A percentile compares a stretch with the other conserved stretches of the same genome.
Evolutionary conservation across 2,797 vertebrate species (phyloP).

Genomic region (Ciconia nigra): DNA sequence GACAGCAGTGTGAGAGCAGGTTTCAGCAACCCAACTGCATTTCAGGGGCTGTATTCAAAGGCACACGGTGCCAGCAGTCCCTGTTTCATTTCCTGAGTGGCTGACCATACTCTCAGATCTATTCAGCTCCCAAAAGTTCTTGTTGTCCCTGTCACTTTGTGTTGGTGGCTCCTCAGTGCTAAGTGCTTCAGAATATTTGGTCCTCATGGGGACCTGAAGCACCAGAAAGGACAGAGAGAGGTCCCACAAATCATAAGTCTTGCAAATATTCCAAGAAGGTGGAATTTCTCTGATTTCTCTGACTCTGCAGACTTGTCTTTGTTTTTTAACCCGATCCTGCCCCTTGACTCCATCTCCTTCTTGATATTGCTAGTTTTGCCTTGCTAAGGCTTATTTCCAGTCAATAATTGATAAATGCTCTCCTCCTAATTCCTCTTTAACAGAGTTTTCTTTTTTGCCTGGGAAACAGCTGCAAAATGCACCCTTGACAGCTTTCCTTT

Average conservation of each 20-base stretch:
- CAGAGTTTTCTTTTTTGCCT: background rate
- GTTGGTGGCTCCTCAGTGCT: background rate
- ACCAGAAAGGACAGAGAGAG: background rate
- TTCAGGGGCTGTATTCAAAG: no score
- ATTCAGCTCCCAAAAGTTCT: background rate
- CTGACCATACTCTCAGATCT: background rate
- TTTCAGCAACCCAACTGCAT: background rate
- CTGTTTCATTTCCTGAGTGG: rapidly evolving
- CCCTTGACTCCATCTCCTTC: background rate
- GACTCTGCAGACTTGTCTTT: background rate
- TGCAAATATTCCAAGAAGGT: background rate
- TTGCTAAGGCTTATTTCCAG: background rate
- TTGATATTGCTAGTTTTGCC: background rate
- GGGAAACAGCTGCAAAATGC: background rate
- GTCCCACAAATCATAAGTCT: background rate
- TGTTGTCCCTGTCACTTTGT: background rate
- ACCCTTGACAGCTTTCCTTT: slow-evolving; percentile 24
- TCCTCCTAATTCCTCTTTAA: background rate
- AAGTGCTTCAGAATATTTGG: background rate
- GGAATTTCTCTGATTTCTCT: background rate
- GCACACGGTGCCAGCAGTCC: background rate
- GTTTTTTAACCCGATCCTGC: background rate
- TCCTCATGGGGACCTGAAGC: background rate
- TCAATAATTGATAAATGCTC: background rate
- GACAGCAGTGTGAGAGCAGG: background rate